A percentile compares a stretch with the other conserved stretches of the same genome.
phyloP scores from a whole-genome alignment of 2,113 vertebrate species.

The Dipodomys stephensi region DNA sequence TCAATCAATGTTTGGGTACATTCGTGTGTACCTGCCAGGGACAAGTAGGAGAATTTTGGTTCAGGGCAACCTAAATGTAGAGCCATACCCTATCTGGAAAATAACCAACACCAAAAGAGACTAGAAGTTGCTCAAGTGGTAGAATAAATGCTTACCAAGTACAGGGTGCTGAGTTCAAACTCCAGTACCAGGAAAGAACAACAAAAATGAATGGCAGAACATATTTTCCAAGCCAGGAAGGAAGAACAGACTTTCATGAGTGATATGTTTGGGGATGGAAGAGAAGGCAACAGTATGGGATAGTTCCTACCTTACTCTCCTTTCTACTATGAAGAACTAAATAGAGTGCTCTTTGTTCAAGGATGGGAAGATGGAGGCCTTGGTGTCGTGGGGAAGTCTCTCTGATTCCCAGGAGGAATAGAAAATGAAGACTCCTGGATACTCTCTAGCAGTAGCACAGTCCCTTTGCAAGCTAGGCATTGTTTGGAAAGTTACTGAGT shows the following conservation, averaged over 20 bases:
- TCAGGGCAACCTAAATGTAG: too few species aligned
- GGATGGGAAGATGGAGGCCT: not conserved
- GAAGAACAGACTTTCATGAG: not conserved
- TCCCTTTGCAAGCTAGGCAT: not conserved
- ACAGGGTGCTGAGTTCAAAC: too few species aligned
- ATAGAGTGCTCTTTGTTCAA: not conserved
- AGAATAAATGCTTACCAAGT: too few species aligned
- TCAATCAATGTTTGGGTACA: too few species aligned
- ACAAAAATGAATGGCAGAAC: not conserved
- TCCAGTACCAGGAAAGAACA: too few species aligned
- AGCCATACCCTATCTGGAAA: too few species aligned
- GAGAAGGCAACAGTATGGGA: not conserved
- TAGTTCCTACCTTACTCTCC: not conserved
- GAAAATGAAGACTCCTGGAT: not conserved
- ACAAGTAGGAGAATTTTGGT: too few species aligned
- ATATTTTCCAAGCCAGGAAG: not conserved
- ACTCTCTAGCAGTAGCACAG: not conserved
- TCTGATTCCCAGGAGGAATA: not conserved
- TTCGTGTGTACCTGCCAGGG: too few species aligned
- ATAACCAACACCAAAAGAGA: too few species aligned
- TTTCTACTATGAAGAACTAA: constrained; percentile 34
- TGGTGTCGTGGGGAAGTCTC: not conserved
- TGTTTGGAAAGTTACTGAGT: constrained; percentile 27
- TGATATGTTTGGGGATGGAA: not conserved
- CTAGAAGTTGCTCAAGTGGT: too few species aligned